Percentiles rank a stretch among this genome's conserved stretches.
Conservation (phyloP, 1,140 invertebrate species). For the Arion vulgaris region DNA sequence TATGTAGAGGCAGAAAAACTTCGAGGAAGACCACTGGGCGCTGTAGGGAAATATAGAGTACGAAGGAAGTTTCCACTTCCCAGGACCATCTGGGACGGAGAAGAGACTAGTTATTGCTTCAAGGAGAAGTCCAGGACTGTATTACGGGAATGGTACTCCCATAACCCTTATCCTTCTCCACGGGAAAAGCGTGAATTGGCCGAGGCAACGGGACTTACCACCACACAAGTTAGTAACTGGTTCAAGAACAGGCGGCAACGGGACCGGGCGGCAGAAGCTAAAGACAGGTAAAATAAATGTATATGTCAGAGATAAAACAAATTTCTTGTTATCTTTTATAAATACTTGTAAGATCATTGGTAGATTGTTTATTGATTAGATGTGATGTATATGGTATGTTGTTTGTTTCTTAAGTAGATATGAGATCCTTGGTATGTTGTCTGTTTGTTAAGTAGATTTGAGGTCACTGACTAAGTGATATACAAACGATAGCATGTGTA, state of each 20-base stretch:
- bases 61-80: conserved; percentile 97
- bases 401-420: no score
- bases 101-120: conserved; percentile 99
- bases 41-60: conserved; percentile 96
- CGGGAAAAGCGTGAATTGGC: conserved; percentile 96
- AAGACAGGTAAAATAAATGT: conserved; percentile 76
- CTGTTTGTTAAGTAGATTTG: no score
- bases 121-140: conserved; percentile 97
- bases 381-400: no score
- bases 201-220: conserved; percentile 97
- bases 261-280: conserved; percentile 94
- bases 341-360: no score
- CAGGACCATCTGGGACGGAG: conserved; percentile 98
- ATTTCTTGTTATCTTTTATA: no score
- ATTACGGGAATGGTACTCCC: conserved; percentile 97
- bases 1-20: conserved; percentile 95
- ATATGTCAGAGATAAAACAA: no score
- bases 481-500: no score
- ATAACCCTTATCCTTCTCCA: conserved; percentile 98
- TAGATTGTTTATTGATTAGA: no score
- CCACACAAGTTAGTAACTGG: conserved; percentile 98
- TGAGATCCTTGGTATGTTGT: no score
- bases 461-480: no score
- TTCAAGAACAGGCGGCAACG: conserved; percentile 95
- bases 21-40: conserved; percentile 91